phyloP scores from a whole-genome alignment of 2,797 vertebrate genomes.

The Schizothorax lantsangensis region DNA sequence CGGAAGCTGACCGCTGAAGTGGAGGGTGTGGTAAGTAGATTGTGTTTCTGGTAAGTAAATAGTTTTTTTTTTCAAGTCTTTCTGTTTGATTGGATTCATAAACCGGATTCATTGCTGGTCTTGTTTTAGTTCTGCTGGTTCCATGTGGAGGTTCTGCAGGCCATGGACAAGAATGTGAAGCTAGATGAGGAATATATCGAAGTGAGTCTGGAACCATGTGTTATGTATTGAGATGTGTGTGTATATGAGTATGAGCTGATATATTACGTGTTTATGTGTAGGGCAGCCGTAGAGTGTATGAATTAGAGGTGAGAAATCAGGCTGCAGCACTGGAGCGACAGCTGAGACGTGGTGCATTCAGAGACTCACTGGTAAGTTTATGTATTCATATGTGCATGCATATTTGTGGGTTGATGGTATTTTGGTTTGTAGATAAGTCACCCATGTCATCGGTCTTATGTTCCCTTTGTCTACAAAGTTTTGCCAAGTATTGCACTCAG shows the following conservation, averaged over 20 bases:
- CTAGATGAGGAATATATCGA: conserved; percentile 94
- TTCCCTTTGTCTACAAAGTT: not conserved
- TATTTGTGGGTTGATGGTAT: not conserved
- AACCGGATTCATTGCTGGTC: conserved; percentile 6
- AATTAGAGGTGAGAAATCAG: conserved; percentile 90
- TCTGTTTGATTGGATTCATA: not conserved
- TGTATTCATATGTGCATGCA: not conserved
- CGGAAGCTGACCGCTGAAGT: conserved; percentile 90
- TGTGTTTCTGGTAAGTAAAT: not conserved
- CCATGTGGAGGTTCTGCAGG: conserved; percentile 90
- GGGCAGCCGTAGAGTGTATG: conserved; percentile 92
- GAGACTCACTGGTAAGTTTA: conserved; percentile 87
- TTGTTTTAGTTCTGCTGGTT: conserved; percentile 88
- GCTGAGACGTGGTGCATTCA: conserved; percentile 83
- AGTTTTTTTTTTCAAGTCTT: not conserved
- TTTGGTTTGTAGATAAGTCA: not conserved
- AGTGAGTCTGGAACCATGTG: conserved; percentile 69
- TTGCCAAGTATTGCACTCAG: not conserved
- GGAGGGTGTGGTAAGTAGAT: conserved; percentile 84
- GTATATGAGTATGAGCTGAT: conserved; percentile 29
- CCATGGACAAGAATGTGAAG: conserved; percentile 95
- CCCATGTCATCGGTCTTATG: not conserved
- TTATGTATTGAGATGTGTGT: not conserved
- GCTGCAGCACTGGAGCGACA: conserved; percentile 86
- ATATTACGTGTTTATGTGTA: conserved; percentile 63